A percentile compares a stretch with the other conserved stretches of the same genome.
phyloP scores from a whole-genome alignment of 2,113 vertebrate species.

The Meriones unguiculatus region DNA sequence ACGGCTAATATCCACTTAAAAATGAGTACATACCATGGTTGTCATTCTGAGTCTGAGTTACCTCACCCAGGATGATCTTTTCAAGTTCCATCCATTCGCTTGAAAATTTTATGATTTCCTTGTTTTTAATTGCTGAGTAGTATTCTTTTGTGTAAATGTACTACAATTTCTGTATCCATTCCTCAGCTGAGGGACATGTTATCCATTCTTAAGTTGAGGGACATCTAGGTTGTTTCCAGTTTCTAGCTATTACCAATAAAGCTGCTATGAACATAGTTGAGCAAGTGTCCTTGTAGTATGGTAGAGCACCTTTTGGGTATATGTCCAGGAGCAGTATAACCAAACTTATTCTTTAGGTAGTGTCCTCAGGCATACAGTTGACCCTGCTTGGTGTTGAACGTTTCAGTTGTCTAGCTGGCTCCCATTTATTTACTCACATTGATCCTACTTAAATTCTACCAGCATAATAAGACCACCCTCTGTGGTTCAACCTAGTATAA shows the following conservation, averaged over 20 bases:
- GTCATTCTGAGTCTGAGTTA: background rate
- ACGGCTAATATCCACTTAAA: background rate
- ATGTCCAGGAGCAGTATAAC: background rate
- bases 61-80: background rate
- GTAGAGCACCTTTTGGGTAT: background rate
- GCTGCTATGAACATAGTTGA: background rate
- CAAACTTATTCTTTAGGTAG: constrained; percentile 1
- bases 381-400: background rate
- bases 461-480: background rate
- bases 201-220: background rate
- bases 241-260: background rate
- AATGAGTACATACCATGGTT: background rate
- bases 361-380: background rate
- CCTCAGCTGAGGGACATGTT: background rate
- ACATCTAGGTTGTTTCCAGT: background rate
- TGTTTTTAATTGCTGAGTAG: background rate
- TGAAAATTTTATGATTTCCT: background rate
- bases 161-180: background rate
- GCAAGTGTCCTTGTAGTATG: background rate
- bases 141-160: background rate
- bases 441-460: background rate
- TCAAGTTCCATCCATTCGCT: background rate
- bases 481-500: background rate
- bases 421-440: background rate
- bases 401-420: background rate